Evolutionary conservation across 2,888 invertebrate genomes (phyloP).

Genomic region (Rotaria magnacalcarata): DNA sequence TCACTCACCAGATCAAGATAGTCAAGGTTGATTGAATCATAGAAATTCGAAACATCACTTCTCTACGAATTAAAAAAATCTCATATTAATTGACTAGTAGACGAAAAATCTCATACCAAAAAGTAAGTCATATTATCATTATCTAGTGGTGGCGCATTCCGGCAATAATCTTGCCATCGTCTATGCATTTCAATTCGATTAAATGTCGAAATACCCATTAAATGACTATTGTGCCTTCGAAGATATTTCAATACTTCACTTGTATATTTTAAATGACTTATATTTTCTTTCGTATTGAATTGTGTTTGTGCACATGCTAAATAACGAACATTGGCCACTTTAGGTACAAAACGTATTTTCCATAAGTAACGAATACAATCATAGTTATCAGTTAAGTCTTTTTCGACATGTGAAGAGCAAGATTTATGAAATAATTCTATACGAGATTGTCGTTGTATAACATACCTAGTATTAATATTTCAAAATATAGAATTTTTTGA

Average conservation of each 20-base stretch:
- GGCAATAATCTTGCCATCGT: constrained; percentile 9
- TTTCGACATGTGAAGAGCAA: background rate
- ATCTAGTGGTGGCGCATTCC: background rate
- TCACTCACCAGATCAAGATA: background rate
- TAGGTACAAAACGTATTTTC: constrained; percentile 34
- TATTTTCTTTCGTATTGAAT: background rate
- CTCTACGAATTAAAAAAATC: background rate
- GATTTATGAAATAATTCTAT: background rate
- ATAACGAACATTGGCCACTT: background rate
- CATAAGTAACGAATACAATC: background rate
- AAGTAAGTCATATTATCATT: background rate
- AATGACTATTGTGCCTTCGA: background rate
- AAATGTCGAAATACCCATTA: constrained; percentile 16
- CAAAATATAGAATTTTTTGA: background rate
- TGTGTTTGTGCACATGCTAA: background rate
- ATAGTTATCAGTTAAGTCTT: background rate
- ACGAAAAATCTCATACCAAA: background rate
- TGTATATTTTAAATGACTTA: constrained; percentile 13
- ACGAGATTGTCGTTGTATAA: background rate
- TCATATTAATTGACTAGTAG: background rate
- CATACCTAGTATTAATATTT: background rate
- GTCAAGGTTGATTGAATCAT: constrained; percentile 22
- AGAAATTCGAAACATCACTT: constrained; percentile 15
- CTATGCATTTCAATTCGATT: constrained; percentile 28
- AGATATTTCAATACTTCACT: constrained; percentile 23